Base-by-base conservation (phyloP, 2,888 invertebrate species). In the Parnassius smintheus region DNA sequence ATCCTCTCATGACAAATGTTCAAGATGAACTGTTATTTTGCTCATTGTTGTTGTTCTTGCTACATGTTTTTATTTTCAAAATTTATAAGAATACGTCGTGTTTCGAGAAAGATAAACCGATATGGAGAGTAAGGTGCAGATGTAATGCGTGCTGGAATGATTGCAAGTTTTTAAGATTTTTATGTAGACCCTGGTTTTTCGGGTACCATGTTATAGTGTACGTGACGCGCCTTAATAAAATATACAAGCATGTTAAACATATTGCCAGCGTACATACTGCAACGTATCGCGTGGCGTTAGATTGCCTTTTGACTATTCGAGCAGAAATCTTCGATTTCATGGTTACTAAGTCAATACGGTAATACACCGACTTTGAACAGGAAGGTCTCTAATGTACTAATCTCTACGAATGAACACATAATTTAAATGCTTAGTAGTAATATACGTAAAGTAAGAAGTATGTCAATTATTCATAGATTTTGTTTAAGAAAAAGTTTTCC, bases 1-100 rank as follows among this genome's bases (percentile, higher is more conserved):
- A 90, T 89, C 89, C 86, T 76, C 83, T 77, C 81, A 79, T 90
- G 91, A 91, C 91, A 91, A 90, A 91, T 91, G 88, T 81, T 82
- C 83, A 84, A 88, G 88, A 89, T 88, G 86, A 88, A 90, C 87
- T 85, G 88, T 88, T 89, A 86, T 89, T 86, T 86, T 85, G 82
- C 83, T 78, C 82, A 81, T 79, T 85, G 85, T 86, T 86, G 85
- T 82, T 85, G 80, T 81, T 84, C 71, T n/a, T n/a, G n/a, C n/a
- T 80, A 73, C 70, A 75, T 74, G 69, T 81, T 70, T 79, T 81
- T 86, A 81, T 81, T 77, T 73, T 72, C 65, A 67, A 73, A 79
- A 82, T 81, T 80, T 78, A 84, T 80, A 75, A 77, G 71, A 75
- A 72, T 72, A 73, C 70, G 76, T 72, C 71, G 73, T 72, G 76